Evolutionary conservation across 2,888 invertebrate genomes (phyloP).

Genomic region (Andrena marginata): DNA sequence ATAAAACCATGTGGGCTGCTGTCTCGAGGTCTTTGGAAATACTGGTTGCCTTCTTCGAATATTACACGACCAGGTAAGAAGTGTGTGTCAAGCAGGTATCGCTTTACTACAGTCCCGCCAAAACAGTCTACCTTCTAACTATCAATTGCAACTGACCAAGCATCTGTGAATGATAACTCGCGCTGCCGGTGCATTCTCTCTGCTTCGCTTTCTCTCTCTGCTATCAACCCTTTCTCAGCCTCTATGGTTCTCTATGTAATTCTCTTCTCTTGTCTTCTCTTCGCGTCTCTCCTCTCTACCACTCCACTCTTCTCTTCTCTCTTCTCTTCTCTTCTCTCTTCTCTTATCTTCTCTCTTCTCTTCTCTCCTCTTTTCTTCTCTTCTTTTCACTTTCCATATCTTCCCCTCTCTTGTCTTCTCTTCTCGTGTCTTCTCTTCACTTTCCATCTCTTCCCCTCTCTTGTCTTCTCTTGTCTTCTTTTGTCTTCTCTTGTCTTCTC

Average conservation of each 20-base stretch:
- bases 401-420: neutral
- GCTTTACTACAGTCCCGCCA: neutral
- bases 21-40: slow-evolving; percentile 93
- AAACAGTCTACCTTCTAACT: neutral
- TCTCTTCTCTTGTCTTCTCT: neutral
- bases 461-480: neutral
- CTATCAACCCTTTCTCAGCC: neutral
- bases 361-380: neutral
- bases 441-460: neutral
- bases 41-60: slow-evolving; percentile 93
- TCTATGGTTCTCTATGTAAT: slow-evolving; percentile 3
- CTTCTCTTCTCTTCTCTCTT: neutral
- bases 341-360: neutral
- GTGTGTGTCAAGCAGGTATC: slow-evolving; percentile 29
- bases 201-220: slow-evolving; percentile 8
- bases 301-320: neutral
- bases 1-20: slow-evolving; percentile 92
- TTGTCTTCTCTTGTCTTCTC: neutral
- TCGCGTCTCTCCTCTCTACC: neutral
- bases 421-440: neutral
- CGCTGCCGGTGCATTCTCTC: neutral
- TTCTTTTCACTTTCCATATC: too few relatives aligned
- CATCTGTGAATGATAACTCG: slow-evolving; percentile 19
- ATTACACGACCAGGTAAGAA: slow-evolving; percentile 91
- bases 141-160: neutral